Evolutionary conservation across 2,888 invertebrate genomes (phyloP).

Genomic region (Lithophane semibrunnea): DNA sequence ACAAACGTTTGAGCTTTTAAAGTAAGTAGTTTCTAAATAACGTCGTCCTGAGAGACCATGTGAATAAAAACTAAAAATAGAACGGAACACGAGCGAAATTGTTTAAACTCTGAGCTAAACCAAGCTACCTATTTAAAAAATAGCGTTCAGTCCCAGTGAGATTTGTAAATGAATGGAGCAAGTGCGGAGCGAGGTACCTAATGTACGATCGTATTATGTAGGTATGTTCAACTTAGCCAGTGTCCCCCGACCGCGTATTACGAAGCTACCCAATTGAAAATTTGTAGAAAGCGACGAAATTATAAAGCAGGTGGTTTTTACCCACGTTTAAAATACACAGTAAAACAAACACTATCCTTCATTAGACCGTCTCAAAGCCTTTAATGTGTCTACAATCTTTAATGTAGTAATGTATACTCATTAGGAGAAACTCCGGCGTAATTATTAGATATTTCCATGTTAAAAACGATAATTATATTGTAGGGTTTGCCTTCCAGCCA

Average conservation of each 20-base stretch:
- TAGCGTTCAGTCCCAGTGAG: constrained; percentile 40
- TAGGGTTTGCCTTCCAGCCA: constrained; percentile 20
- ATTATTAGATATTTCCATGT: not conserved
- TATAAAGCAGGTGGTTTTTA: constrained; percentile 40
- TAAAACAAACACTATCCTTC: not conserved
- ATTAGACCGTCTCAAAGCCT: not conserved
- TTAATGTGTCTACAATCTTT: constrained; percentile 3
- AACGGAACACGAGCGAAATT: constrained; percentile 36
- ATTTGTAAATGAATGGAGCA: constrained; percentile 51
- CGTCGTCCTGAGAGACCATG: constrained; percentile 22
- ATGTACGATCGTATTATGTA: constrained; percentile 30
- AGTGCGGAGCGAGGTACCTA: constrained; percentile 2
- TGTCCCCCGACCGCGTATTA: constrained; percentile 37
- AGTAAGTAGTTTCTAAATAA: constrained; percentile 49
- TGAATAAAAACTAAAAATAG: constrained; percentile 47
- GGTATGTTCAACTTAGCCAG: constrained; percentile 23
- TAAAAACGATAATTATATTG: constrained; percentile 21
- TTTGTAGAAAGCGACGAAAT: constrained; percentile 36
- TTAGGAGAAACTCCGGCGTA: not conserved
- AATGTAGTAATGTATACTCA: constrained; percentile 7
- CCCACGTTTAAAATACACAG: not conserved
- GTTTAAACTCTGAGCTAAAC: constrained; percentile 41
- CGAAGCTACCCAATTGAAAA: constrained; percentile 33
- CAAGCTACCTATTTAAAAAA: constrained; percentile 51
- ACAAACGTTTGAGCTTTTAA: constrained; percentile 38